Evolutionary conservation across 2,888 invertebrate species (phyloP), one percentile per base, ranked within the genome.

Genomic region (Scrobipalpa costella): DNA sequence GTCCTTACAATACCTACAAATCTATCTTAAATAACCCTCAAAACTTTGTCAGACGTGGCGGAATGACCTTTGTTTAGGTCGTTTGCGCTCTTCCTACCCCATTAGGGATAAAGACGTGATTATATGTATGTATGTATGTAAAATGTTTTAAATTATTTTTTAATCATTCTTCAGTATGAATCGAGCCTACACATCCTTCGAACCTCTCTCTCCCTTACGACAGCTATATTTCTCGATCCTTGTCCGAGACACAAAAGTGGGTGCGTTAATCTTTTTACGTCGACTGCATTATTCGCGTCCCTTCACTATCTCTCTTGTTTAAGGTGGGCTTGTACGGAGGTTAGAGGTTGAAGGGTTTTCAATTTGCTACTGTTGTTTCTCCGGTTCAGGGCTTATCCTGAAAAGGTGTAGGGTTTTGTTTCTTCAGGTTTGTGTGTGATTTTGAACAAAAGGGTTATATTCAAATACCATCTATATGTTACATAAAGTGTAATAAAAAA

Each of bases 261-360:
- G 76, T 64, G 79, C 79, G 84, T 84, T 85, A 85, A 86, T 86
- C 85, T 86, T 84, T 84, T 82, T 80, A 80, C 78, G 82, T 84
- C 80, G 77, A 77, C 81, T 85, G 80, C 82, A 84, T 85, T 86
- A 83, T 82, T 81, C 83, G 78, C 78, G 73, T 74, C 73, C 73
- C 71, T 67, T 73, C 72, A 67, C 71, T 74, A 71, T 74, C 73
- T 74, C 73, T 75, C 61, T 57, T 63, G 64, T 65, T 63, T 64
- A 63, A 66, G 57, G 62, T 59, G 57, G 57, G 38, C 40, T 60
- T 33, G 49, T 55, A 27, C 27, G 40, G 59, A 59, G 62, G 55
- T 62, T 49, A n/a, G 17, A 38, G 33, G 58, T 34, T 60, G 34
- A 52, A 60, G 60, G 49, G 57, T 33, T 49, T 63, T 63, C 63